Evolutionary conservation across 2,797 vertebrate genomes (phyloP).

Genomic region (Chromis chromis): DNA sequence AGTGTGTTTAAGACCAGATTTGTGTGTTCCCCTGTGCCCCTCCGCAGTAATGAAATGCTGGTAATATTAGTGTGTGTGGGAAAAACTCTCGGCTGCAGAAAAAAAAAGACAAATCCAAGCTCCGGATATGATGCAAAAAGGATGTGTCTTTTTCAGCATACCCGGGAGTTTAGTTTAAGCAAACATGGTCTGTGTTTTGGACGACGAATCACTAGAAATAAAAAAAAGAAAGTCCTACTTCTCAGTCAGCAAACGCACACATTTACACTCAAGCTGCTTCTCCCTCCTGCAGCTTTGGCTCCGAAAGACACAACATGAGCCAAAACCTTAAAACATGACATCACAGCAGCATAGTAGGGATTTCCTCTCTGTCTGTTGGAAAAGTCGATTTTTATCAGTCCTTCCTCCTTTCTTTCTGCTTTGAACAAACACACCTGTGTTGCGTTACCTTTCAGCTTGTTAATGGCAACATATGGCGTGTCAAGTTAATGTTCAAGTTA

Average conservation of each 20-base stretch:
- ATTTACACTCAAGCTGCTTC: background rate
- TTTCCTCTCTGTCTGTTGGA: constrained; percentile 11
- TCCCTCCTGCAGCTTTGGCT: constrained; percentile 30
- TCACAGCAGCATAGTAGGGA: constrained; percentile 26
- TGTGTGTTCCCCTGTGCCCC: constrained; percentile 11
- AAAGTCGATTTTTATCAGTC: background rate
- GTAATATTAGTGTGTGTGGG: constrained; percentile 30
- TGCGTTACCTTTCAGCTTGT: constrained; percentile 28
- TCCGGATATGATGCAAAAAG: constrained; percentile 51
- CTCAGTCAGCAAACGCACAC: constrained; percentile 13
- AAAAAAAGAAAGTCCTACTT: background rate
- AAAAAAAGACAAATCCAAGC: background rate
- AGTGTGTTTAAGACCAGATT: constrained; percentile 10
- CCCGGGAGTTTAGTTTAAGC: constrained; percentile 42
- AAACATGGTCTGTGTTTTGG: constrained; percentile 36
- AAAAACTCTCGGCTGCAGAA: constrained; percentile 31
- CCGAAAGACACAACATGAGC: background rate
- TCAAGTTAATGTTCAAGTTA: constrained; percentile 32
- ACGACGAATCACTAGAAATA: constrained; percentile 33
- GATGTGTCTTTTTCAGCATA: constrained; percentile 45
- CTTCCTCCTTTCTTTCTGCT: background rate
- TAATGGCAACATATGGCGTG: constrained; percentile 38
- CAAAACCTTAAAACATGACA: constrained; percentile 29
- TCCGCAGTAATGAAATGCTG: constrained; percentile 48
- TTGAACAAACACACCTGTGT: constrained; percentile 34